Base-by-base conservation (phyloP, 2,113 vertebrate species). In the Uria aalge region DNA sequence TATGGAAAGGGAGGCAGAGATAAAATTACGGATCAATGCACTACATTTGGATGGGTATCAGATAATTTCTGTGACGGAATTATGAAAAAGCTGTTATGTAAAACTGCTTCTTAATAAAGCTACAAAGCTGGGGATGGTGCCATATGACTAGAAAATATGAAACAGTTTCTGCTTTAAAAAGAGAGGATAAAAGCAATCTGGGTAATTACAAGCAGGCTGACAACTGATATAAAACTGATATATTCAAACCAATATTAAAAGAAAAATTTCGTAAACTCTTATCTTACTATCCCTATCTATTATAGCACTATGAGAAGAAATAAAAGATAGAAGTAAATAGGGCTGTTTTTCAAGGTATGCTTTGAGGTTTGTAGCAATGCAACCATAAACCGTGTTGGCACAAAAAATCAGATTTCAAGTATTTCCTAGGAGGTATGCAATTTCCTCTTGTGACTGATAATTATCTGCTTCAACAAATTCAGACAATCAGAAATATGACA, bases 91-190 rank as follows among this genome's bases (percentile, higher is more conserved):
- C 45, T 92, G 59, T 89, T 91, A 87, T 9, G 24, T 80, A 91
- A 92, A 91, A 66, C 22, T 5, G 3, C 45, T 74, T 92, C 73
- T 86, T 87, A 89, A 69, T 41, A 86, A 73, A 89, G 59, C 87
- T 80, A 66, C 59, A 82, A 80, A 92, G 34, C 69, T 87, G 41
- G 34, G 45, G 72, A 91, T 77, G 30, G 45, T 92, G 68, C 68
- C 90, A 89, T 64, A 56, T 77, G 45, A 94, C 55, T 62, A 48
- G 72, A 94, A 89, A 94, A 92, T 71, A 91, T 14, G 29, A 94
- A 92, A 83, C 8, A 21, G 45, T 41, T 89, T 47, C 80, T 80
- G 45, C 76, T 87, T 91, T 62, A 77, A 89, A 86, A 68, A 38
- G 67, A 78, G 56, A 45, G 32, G 43, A 88, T 92, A 72, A 90